These are phyloP conservation scores for Pachypsylla venusta DNA, from an alignment of 1,140 invertebrate species.

Conservation along the genomic window DNA sequence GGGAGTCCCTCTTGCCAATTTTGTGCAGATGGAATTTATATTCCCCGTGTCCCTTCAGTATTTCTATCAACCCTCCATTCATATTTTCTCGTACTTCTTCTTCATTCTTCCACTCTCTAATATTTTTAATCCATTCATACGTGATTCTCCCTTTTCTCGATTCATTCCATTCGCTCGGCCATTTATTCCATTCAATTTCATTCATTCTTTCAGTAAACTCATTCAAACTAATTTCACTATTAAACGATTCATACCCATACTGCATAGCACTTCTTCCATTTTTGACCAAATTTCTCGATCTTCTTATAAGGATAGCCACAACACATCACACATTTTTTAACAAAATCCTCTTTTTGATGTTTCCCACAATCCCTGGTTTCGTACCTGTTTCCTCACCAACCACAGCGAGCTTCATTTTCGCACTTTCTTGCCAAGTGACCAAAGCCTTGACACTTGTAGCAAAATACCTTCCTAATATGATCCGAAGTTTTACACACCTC, in stretches of 20 bases:
- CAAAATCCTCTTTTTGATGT: neutral
- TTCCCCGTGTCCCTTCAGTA: neutral
- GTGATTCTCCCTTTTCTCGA: neutral
- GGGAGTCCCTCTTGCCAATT: slow-evolving; percentile 5
- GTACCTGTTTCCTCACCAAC: slow-evolving; percentile 6
- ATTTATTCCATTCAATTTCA: neutral
- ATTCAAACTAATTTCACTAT: no score
- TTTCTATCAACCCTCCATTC: neutral
- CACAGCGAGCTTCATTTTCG: neutral
- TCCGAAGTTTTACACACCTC: slow-evolving; percentile 1
- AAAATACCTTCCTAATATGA: slow-evolving; percentile 1
- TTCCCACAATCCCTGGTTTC: neutral
- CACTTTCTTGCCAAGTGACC: slow-evolving; percentile 11
- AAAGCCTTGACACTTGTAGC: slow-evolving; percentile 14
- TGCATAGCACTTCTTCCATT: no score
- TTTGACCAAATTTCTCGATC: no score
- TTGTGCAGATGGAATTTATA: slow-evolving; percentile 11
- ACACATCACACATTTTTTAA: neutral
- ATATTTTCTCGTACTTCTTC: neutral
- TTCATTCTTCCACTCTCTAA: neutral
- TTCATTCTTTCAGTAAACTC: neutral
- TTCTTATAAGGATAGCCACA: no score
- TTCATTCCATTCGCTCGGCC: neutral
- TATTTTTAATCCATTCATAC: neutral
- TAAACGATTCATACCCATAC: no score